These are phyloP conservation scores for Rhingia campestris DNA, from an alignment of 2,888 invertebrate species.

Conservation along the genomic window DNA sequence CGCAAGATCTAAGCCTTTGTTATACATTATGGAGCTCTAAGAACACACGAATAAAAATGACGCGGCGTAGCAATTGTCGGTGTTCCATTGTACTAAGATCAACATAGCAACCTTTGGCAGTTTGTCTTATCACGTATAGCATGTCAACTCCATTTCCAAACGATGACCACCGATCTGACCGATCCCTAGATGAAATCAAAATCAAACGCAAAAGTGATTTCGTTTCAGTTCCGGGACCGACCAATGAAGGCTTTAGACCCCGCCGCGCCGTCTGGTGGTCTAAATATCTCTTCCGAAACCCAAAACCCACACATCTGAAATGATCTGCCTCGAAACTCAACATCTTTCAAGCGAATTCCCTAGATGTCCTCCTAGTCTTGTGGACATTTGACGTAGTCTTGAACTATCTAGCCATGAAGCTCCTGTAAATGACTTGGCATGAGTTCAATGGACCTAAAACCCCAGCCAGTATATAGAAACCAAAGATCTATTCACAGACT, in stretches of 20 bases:
- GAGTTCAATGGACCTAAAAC: slow-evolving; percentile 8
- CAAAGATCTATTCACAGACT: slow-evolving; percentile 31
- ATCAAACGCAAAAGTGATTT: slow-evolving; percentile 82
- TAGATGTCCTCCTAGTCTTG: slow-evolving; percentile 78
- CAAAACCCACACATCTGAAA: slow-evolving; percentile 83
- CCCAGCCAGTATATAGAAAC: slow-evolving; percentile 14
- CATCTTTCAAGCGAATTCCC: slow-evolving; percentile 81
- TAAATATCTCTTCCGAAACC: slow-evolving; percentile 85
- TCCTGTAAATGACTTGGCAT: slow-evolving; percentile 17
- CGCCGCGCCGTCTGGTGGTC: slow-evolving; percentile 86
- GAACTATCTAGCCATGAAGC: slow-evolving; percentile 1
- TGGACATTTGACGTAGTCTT: slow-evolving; percentile 8
- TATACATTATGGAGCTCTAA: slow-evolving; percentile 79
- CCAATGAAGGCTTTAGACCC: slow-evolving; percentile 84
- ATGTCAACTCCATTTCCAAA: slow-evolving; percentile 69
- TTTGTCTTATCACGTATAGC: slow-evolving; percentile 71
- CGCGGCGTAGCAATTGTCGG: slow-evolving; percentile 79
- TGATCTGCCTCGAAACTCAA: slow-evolving; percentile 83
- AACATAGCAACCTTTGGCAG: slow-evolving; percentile 73
- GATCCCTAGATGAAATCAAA: slow-evolving; percentile 51
- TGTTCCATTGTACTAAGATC: slow-evolving; percentile 79
- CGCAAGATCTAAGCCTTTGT: slow-evolving; percentile 77
- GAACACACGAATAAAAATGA: slow-evolving; percentile 78
- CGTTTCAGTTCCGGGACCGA: slow-evolving; percentile 83
- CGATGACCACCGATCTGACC: slow-evolving; percentile 69